phyloP scores from a whole-genome alignment of 2,888 invertebrate genomes.

The Leucophenga montana region DNA sequence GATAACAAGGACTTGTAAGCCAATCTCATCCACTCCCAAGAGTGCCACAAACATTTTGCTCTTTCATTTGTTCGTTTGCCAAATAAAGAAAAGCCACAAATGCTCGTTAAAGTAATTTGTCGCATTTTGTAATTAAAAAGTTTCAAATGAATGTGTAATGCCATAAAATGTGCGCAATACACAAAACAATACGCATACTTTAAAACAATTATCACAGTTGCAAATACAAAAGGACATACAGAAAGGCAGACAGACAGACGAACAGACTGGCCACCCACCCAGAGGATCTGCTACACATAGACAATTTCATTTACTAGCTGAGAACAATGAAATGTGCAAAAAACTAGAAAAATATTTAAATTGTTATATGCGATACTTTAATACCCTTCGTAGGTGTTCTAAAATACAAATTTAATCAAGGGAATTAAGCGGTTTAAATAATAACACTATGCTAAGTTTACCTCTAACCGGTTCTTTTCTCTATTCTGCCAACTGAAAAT shows the following conservation, averaged over 20 bases:
- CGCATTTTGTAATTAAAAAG: slow-evolving; percentile 61
- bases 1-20: neutral
- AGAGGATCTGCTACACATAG: neutral
- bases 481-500: too few relatives aligned
- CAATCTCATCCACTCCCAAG: neutral
- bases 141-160: slow-evolving; percentile 49
- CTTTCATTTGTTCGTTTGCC: neutral
- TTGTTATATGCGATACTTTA: too few relatives aligned
- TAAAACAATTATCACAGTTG: slow-evolving; percentile 59
- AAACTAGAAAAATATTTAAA: neutral
- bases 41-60: slow-evolving; percentile 1
- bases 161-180: slow-evolving; percentile 39
- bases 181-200: slow-evolving; percentile 37
- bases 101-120: slow-evolving; percentile 63
- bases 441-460: too few relatives aligned
- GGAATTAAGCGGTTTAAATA: too few relatives aligned
- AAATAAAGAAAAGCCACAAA: slow-evolving; percentile 27
- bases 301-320: slow-evolving; percentile 10
- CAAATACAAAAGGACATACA: slow-evolving; percentile 32
- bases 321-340: neutral
- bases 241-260: neutral
- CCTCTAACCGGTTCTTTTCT: too few relatives aligned
- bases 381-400: too few relatives aligned
- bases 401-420: too few relatives aligned
- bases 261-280: slow-evolving; percentile 11